These are phyloP conservation scores for Drosophila kohkoa DNA, from an alignment of 1,140 invertebrate species.

Conservation along the genomic window DNA sequence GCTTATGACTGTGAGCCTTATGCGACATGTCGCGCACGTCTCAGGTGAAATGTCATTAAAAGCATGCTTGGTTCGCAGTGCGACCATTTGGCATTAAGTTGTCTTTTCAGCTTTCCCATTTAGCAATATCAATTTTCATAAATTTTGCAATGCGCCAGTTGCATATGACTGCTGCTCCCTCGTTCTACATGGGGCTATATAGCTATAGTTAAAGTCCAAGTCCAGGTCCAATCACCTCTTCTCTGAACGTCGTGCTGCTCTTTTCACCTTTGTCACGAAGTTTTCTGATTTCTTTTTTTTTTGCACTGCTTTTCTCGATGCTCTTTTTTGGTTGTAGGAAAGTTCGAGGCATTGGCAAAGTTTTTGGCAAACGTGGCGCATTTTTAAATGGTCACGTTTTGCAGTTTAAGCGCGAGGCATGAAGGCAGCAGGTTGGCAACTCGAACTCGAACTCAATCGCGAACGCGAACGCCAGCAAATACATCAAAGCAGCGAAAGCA, in stretches of 20 bases:
- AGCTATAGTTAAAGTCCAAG: not conserved
- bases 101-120: conserved; percentile 69
- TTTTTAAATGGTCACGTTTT: conserved; percentile 82
- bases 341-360: conserved; percentile 64
- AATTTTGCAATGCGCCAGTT: conserved; percentile 75
- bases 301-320: conserved; percentile 7
- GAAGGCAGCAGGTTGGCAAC: conserved; percentile 8
- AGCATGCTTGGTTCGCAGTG: conserved; percentile 22
- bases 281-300: conserved; percentile 29
- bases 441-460: too few species aligned
- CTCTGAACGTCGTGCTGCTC: conserved; percentile 27
- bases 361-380: conserved; percentile 75
- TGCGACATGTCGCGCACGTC: conserved; percentile 52
- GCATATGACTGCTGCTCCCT: conserved; percentile 64
- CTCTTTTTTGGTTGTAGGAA: conserved; percentile 48
- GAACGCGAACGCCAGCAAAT: conserved; percentile 48
- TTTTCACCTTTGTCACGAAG: conserved; percentile 76
- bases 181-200: not conserved
- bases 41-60: conserved; percentile 72
- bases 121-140: conserved; percentile 78
- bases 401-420: conserved; percentile 73
- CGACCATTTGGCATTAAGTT: conserved; percentile 64
- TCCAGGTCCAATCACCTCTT: conserved; percentile 15
- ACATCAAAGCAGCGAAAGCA: conserved; percentile 71
- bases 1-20: not conserved